phyloP scores from a whole-genome alignment of 1,140 invertebrate genomes.

The Trachelipus rathkii region DNA sequence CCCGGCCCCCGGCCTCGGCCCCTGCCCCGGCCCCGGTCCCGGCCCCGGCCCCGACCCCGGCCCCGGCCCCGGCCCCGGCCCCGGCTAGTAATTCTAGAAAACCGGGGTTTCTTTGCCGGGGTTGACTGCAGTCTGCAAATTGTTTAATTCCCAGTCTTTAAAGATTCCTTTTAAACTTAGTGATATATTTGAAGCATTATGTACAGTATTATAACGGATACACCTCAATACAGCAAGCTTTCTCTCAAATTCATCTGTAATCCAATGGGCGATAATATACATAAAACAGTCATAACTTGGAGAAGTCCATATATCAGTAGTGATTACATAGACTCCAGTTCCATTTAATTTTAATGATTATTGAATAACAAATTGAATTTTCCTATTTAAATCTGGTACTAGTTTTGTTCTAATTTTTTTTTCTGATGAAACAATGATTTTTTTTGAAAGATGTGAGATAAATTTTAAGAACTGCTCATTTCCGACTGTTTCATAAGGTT shows the following conservation, averaged over 20 bases:
- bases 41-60: no score
- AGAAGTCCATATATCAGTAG: neutral
- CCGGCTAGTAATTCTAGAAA: no score
- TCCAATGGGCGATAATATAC: neutral
- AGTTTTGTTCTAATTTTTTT: neutral
- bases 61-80: no score
- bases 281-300: neutral
- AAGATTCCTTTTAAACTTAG: no score
- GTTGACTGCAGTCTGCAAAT: no score
- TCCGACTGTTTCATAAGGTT: neutral
- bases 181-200: neutral
- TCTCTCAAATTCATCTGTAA: neutral
- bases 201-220: neutral
- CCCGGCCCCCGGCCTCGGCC: no score
- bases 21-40: no score
- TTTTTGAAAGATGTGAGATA: neutral
- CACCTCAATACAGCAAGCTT: slow-evolving; percentile 7
- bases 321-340: neutral
- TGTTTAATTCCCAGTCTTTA: no score
- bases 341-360: neutral
- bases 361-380: slow-evolving; percentile 4
- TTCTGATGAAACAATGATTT: neutral
- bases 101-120: no score
- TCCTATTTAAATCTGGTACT: neutral
- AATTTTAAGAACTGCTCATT: slow-evolving; percentile 8